A percentile compares a stretch with the other conserved stretches of the same genome.
phyloP scores from a whole-genome alignment of 2,888 invertebrate genomes.

The Quadroppia sp. region DNA sequence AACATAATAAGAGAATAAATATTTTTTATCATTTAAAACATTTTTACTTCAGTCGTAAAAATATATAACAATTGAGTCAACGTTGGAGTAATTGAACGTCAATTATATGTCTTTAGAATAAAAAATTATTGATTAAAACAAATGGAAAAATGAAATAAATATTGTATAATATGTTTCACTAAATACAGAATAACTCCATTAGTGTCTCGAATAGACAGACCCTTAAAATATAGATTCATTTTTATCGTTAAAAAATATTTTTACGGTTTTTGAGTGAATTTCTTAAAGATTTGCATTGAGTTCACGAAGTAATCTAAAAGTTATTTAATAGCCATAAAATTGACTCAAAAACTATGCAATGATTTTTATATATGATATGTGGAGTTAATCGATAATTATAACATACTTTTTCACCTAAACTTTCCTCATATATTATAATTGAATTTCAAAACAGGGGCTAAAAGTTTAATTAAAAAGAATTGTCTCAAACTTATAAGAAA shows the following conservation, averaged over 20 bases:
- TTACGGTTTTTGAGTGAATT: too few species aligned
- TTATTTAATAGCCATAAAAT: slow-evolving; percentile 13
- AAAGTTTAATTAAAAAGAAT: too few species aligned
- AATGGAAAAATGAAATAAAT: too few species aligned
- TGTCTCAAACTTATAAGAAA: too few species aligned
- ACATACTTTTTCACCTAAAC: not conserved
- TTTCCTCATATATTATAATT: not conserved
- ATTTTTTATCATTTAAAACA: too few species aligned
- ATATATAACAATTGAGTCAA: too few species aligned
- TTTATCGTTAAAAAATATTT: not conserved
- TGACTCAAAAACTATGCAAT: not conserved
- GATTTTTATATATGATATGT: not conserved
- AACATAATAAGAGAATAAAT: too few species aligned
- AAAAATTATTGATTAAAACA: too few species aligned
- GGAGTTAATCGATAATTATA: slow-evolving; percentile 22
- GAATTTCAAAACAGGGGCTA: not conserved
- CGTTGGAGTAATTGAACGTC: too few species aligned
- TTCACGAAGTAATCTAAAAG: not conserved
- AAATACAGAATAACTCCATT: not conserved
- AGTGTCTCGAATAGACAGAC: not conserved
- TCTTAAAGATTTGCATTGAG: not conserved
- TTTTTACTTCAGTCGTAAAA: too few species aligned
- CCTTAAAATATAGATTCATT: not conserved
- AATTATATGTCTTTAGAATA: too few species aligned
- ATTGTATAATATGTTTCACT: too few species aligned